A percentile compares a stretch with the other conserved stretches of the same genome.
Evolutionary conservation across 37 sponge, comb jelly and placozoan genomes (phyloP).

Genomic region (Haliclona indistincta): DNA sequence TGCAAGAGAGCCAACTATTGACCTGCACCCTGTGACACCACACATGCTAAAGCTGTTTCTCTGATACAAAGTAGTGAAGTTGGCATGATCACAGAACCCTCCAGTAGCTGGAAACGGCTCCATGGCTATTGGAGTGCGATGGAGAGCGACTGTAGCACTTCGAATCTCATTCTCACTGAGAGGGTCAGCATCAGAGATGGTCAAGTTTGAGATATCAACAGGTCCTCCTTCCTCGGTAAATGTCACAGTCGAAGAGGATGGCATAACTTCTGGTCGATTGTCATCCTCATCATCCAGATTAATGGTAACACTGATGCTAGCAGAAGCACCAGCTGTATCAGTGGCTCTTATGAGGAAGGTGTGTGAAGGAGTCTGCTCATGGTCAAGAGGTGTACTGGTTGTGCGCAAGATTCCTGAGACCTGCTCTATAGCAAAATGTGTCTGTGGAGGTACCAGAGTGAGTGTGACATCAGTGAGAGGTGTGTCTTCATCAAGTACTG

Average conservation of each 20-base stretch:
- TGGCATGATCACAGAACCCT: constrained; percentile 74
- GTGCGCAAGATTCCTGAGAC: constrained; percentile 31
- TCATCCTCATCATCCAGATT: constrained; percentile 63
- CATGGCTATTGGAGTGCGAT: constrained; percentile 4
- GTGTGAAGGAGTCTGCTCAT: constrained; percentile 18
- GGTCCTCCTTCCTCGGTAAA: constrained; percentile 30
- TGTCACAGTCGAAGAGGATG: background rate
- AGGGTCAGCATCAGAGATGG: constrained; percentile 34
- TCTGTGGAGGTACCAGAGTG: constrained; percentile 45
- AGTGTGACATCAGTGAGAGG: constrained; percentile 26
- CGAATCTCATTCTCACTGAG: constrained; percentile 28
- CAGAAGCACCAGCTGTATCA: constrained; percentile 43
- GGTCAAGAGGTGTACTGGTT: constrained; percentile 44
- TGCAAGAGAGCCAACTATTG: background rate
- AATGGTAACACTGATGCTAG: constrained; percentile 42
- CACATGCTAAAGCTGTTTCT: constrained; percentile 45
- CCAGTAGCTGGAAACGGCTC: constrained; percentile 49
- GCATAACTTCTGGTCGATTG: constrained; percentile 41
- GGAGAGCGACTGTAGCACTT: constrained; percentile 10
- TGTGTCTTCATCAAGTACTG: constrained; percentile 61
- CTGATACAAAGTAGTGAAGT: constrained; percentile 46
- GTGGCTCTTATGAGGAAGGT: constrained; percentile 42
- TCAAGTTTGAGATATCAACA: constrained; percentile 1
- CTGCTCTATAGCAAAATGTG: constrained; percentile 30
- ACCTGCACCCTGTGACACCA: constrained; percentile 22